Percentiles rank a stretch among this genome's conserved stretches.
These are phyloP conservation scores for Peromyscus nudipes DNA, from an alignment of 2,797 vertebrate genomes.

Conservation along the genomic window DNA sequence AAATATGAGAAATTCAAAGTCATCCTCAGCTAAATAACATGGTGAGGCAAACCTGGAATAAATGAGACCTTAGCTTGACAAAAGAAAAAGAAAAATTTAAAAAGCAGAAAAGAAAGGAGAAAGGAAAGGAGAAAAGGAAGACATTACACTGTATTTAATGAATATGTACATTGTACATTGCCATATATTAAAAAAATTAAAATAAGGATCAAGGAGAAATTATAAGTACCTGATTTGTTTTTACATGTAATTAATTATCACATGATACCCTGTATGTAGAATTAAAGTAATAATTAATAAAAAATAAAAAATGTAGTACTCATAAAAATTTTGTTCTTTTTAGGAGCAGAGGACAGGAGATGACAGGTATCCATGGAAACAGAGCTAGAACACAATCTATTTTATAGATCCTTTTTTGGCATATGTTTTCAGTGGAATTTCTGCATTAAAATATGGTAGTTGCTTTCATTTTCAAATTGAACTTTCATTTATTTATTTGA, in stretches of 20 bases:
- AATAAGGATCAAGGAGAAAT: background rate
- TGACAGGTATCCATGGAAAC: constrained; percentile 8
- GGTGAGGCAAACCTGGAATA: background rate
- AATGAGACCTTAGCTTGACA: background rate
- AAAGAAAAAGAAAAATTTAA: background rate
- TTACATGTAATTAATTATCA: background rate
- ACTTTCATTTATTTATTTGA: constrained; percentile 53
- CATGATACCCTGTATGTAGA: accelerated
- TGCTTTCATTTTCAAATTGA: constrained; percentile 44
- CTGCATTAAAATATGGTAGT: background rate
- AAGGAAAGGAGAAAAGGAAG: background rate
- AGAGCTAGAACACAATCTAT: background rate
- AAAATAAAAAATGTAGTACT: background rate
- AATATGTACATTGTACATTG: background rate
- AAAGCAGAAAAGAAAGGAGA: background rate
- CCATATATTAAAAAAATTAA: background rate
- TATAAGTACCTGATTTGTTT: background rate
- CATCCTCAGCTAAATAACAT: background rate
- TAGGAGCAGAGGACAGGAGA: background rate
- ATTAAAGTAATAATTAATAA: background rate
- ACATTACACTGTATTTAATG: background rate
- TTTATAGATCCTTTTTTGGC: background rate
- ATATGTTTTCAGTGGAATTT: background rate
- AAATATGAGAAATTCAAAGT: background rate
- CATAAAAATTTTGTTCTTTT: constrained; percentile 3